phyloP scores from a whole-genome alignment of 2,113 vertebrate genomes.

The Otolemur garnettii region DNA sequence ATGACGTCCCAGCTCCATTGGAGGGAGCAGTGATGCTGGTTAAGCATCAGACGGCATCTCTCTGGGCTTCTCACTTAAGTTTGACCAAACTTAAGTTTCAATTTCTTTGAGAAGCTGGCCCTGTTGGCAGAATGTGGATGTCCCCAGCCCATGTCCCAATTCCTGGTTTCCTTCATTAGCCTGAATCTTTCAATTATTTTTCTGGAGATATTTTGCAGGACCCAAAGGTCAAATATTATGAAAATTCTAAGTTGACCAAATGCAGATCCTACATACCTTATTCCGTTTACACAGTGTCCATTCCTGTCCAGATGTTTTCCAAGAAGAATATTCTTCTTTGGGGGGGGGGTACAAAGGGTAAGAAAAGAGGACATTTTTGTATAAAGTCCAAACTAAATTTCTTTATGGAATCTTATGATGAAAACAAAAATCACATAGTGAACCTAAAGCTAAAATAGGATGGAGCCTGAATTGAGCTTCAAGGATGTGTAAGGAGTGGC shows the following conservation, averaged over 20 bases:
- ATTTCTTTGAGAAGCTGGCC: neutral
- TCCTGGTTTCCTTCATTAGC: neutral
- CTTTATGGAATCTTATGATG: neutral
- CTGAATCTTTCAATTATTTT: neutral
- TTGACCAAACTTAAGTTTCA: no score
- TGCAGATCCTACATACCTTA: neutral
- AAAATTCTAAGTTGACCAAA: neutral
- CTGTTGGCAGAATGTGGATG: fast-evolving
- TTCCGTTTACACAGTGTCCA: neutral
- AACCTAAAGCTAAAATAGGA: neutral
- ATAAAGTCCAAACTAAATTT: neutral
- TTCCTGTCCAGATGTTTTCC: neutral
- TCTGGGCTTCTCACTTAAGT: neutral
- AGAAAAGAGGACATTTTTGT: neutral
- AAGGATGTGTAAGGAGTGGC: neutral
- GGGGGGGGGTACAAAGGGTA: neutral
- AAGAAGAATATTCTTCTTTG: neutral
- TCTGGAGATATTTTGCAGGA: neutral
- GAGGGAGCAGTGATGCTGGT: no score
- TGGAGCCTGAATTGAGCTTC: neutral
- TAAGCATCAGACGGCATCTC: fast-evolving
- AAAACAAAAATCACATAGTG: neutral
- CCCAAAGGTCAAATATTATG: neutral
- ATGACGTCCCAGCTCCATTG: no score
- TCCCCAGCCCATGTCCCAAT: neutral